A percentile compares a stretch with the other conserved stretches of the same genome.
Evolutionary conservation across 2,888 invertebrate species (phyloP).

Genomic region (Trichopoda pennipes): DNA sequence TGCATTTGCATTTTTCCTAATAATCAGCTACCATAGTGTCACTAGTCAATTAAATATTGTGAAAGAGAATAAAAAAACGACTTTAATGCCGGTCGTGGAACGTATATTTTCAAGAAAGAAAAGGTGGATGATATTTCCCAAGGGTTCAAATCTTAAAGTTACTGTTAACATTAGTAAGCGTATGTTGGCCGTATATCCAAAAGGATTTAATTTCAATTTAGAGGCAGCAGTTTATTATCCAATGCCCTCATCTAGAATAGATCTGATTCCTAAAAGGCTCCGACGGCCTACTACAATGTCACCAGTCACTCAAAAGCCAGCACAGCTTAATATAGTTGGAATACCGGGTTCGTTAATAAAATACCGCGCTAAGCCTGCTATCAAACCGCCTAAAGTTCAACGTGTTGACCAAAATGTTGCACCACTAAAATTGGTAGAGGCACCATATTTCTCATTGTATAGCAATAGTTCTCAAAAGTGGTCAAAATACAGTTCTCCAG

Average conservation of each 20-base stretch:
- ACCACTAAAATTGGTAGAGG: slow-evolving; percentile 58
- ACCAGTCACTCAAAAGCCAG: slow-evolving; percentile 69
- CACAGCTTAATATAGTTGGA: slow-evolving; percentile 73
- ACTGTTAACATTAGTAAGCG: slow-evolving; percentile 74
- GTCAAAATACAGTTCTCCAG: slow-evolving; percentile 71
- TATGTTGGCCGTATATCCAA: slow-evolving; percentile 73
- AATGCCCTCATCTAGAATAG: slow-evolving; percentile 73
- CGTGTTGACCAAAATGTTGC: slow-evolving; percentile 72
- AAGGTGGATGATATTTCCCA: slow-evolving; percentile 76
- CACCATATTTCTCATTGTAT: slow-evolving; percentile 6
- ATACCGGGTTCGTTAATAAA: slow-evolving; percentile 76
- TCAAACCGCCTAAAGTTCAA: slow-evolving; percentile 68
- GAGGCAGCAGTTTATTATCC: slow-evolving; percentile 77
- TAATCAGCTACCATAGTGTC: background rate
- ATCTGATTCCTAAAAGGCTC: slow-evolving; percentile 77
- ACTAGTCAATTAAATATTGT: background rate
- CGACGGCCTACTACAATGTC: slow-evolving; percentile 73
- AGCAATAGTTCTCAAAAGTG: slow-evolving; percentile 70
- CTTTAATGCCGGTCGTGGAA: slow-evolving; percentile 72
- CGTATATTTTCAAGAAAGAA: slow-evolving; percentile 76
- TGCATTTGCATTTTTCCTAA: background rate
- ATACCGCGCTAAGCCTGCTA: slow-evolving; percentile 74
- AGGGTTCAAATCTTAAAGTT: slow-evolving; percentile 76
- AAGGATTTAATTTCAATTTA: slow-evolving; percentile 72
- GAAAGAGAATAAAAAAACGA: slow-evolving; percentile 35